A percentile compares a stretch with the other conserved stretches of the same genome.
Evolutionary conservation across 2,888 invertebrate genomes (phyloP).

Genomic region (Lycia hirtaria): DNA sequence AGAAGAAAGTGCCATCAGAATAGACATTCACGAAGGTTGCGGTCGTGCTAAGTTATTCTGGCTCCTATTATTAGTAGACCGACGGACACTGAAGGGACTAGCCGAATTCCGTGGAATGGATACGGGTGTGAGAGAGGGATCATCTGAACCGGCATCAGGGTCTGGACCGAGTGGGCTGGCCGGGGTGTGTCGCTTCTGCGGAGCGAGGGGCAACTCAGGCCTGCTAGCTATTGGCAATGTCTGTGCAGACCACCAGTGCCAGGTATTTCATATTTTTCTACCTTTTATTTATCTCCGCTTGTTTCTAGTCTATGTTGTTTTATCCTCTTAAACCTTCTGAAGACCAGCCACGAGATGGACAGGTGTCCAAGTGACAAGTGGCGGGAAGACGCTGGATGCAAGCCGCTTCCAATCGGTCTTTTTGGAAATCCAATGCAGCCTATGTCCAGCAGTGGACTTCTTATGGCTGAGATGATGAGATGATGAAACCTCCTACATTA

Average conservation of each 20-base stretch:
- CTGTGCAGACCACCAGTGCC: conserved; percentile 97
- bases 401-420: too few species aligned
- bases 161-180: conserved; percentile 73
- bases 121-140: conserved; percentile 44
- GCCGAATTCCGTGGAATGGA: conserved; percentile 94
- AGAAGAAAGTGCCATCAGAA: conserved; percentile 97
- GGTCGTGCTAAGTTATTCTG: conserved; percentile 98
- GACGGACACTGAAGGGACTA: conserved; percentile 95
- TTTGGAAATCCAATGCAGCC: too few species aligned
- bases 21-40: conserved; percentile 98
- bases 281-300: too few species aligned
- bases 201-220: conserved; percentile 92
- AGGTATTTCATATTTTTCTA: conserved; percentile 78
- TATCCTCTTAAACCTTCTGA: too few species aligned
- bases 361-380: too few species aligned
- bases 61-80: conserved; percentile 96
- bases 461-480: too few species aligned
- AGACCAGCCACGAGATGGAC: too few species aligned
- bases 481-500: too few species aligned
- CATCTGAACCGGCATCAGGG: conserved; percentile 31
- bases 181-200: conserved; percentile 96
- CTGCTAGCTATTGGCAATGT: conserved; percentile 96
- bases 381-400: too few species aligned
- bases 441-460: too few species aligned
- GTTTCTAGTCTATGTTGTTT: background rate